Evolutionary conservation across 2,888 invertebrate genomes (phyloP), one percentile per base, ranked within the genome.

Genomic region (Drosophila diplacantha): DNA sequence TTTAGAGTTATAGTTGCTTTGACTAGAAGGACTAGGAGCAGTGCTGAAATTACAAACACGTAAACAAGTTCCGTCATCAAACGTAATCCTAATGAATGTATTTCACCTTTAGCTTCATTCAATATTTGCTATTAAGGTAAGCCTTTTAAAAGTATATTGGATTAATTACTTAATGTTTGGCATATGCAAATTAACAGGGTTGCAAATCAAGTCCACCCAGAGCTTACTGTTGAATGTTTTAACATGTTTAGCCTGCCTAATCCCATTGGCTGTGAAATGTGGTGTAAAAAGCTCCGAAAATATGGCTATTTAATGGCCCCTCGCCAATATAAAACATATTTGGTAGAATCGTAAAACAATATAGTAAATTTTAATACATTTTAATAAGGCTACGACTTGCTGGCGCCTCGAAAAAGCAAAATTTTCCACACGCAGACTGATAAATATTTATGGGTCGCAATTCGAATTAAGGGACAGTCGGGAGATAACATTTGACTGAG

Each of bases 371-470:
- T 59, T 41, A 60, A 77, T 63, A 38, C 58, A 49, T 70, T 74
- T 58, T 58, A 72, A 74, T 52, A 60, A 20, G 44, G 35, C n/a
- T n/a, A 44, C 22, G 61, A 65, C 68, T 41, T 9, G 8, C 12
- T 14, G 75, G 64, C 75, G 70, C 70, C 72, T 24, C 7, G 37
- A 49, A 59, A 46, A 50, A 39, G 47, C 26, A 22, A 56, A 71
- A 39, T 51, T 65, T 57, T 37, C 37, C 11, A 7, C 47, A 47
- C 39, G 49, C 31, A n/a, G 8, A 35, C 53, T 75, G 73, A 72
- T 72, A 70, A 75, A 79, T 81, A 75, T 75, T 73, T 72, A 78
- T 64, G 61, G 59, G 26, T 51, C 22, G 38, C 26, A 55, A 65
- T 69, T 61, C 51, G 50, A 58, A 47, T 43, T 58, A 52, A 52